Conservation (phyloP, 2,888 invertebrate species). For the Phalera bucephala region DNA sequence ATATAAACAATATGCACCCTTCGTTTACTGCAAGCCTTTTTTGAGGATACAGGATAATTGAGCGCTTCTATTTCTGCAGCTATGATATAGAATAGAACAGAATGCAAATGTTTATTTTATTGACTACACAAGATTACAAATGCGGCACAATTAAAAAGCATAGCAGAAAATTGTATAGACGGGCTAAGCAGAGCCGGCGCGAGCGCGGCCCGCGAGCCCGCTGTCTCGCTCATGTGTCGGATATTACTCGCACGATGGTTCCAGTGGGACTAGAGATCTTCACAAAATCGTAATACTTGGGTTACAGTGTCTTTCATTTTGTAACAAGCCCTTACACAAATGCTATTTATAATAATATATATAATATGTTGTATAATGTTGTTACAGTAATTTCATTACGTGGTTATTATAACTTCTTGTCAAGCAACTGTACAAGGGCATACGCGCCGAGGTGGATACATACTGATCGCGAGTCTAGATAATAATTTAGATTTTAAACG, state of each 20-base stretch:
- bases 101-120: constrained; percentile 76
- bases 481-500: constrained; percentile 34
- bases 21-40: constrained; percentile 82
- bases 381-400: constrained; percentile 83
- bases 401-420: constrained; percentile 75
- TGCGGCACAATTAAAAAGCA: constrained; percentile 77
- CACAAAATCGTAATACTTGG: constrained; percentile 84
- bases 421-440: constrained; percentile 68
- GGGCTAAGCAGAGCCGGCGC: constrained; percentile 30
- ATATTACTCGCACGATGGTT: constrained; percentile 78
- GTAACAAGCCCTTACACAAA: constrained; percentile 85
- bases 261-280: constrained; percentile 88
- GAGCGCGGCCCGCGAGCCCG: constrained; percentile 29
- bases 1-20: constrained; percentile 84
- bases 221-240: constrained; percentile 47
- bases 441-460: constrained; percentile 31
- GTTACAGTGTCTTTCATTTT: constrained; percentile 85
- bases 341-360: constrained; percentile 80
- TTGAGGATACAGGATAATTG: constrained; percentile 79
- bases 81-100: constrained; percentile 73
- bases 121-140: constrained; percentile 77
- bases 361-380: constrained; percentile 78
- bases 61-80: constrained; percentile 81
- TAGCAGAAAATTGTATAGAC: constrained; percentile 63
- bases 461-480: constrained; percentile 25